Base-by-base conservation (phyloP, 2,888 invertebrate species). In the Suillia variegata region DNA sequence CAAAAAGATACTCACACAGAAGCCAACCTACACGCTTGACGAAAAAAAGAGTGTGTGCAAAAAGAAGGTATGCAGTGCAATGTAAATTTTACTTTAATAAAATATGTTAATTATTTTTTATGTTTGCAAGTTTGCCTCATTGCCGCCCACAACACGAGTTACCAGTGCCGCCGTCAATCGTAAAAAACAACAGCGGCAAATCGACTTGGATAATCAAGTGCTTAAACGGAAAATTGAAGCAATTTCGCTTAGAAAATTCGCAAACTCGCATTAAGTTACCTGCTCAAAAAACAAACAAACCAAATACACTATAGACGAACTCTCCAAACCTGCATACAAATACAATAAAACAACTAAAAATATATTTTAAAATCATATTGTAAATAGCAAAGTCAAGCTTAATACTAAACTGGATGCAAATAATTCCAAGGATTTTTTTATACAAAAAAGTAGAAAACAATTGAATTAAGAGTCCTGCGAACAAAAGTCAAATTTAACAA, bases 141-240 rank as follows among this genome's bases (percentile, higher is more conserved):
- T 59, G n/a, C 65, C 66, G 12, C 56, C 64, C 1, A 65, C 61
- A 0, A 63, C 70, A 1, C 67, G 71, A 15, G 50, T 66, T 24
- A 64, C 77, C 0, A 81, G 84, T 1, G 85, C 86, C 0, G 85
- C 86, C 0, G 78, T 86, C 0, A 82, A 82, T 54, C 82, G 87
- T 45, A 85, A 84, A 68, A 83, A 83, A 52, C 83, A 84, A 68
- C 86, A 87, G 71, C 80, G 82, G 42, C 84, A 85, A 74, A 87
- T 87, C 20, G 85, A 87, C 66, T 80, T 85, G 58, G 87, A 87
- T 47, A 87, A 87, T 70, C 83, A 85, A 83, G 83, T 86, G 33
- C 64, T 82, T 1, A 79, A 77, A 59, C 73, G 74, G 24, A 82
- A 82, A 62, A 70, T 82, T 57, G 79, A 81, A 45, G 76, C 80